Conservation (phyloP, 2,797 vertebrate species). For the Fratercula arctica region DNA sequence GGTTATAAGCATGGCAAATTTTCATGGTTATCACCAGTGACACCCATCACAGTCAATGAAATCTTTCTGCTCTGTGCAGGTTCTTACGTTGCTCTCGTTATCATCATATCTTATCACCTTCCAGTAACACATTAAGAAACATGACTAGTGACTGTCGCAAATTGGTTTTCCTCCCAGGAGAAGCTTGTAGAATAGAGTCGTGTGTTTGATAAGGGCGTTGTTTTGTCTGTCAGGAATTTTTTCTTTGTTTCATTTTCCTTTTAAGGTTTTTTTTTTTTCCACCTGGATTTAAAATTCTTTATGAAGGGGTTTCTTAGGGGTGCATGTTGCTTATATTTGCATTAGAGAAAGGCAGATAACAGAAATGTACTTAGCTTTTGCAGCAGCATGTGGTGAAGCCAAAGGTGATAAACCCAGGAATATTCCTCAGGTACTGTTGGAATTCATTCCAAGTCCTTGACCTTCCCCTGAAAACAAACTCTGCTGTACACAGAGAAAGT, state of each 20-base stretch:
- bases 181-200: background rate
- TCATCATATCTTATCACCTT: conserved; percentile 41
- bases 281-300: background rate
- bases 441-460: background rate
- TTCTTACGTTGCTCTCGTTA: conserved; percentile 3
- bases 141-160: conserved; percentile 17
- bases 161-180: background rate
- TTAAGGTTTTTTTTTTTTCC: background rate
- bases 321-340: background rate
- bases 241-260: background rate
- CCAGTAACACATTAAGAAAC: conserved; percentile 15
- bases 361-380: background rate
- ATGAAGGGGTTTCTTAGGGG: background rate
- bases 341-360: background rate
- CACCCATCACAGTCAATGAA: conserved; percentile 42
- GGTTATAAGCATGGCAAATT: background rate
- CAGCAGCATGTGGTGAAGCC: background rate
- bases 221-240: background rate
- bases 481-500: background rate
- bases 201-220: background rate
- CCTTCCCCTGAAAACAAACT: background rate
- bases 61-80: conserved; percentile 5
- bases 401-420: background rate
- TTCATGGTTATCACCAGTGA: conserved; percentile 31
- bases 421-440: background rate